These are phyloP conservation scores for Thymallus thymallus DNA, from an alignment of 2,113 vertebrate species.

Conservation along the genomic window DNA sequence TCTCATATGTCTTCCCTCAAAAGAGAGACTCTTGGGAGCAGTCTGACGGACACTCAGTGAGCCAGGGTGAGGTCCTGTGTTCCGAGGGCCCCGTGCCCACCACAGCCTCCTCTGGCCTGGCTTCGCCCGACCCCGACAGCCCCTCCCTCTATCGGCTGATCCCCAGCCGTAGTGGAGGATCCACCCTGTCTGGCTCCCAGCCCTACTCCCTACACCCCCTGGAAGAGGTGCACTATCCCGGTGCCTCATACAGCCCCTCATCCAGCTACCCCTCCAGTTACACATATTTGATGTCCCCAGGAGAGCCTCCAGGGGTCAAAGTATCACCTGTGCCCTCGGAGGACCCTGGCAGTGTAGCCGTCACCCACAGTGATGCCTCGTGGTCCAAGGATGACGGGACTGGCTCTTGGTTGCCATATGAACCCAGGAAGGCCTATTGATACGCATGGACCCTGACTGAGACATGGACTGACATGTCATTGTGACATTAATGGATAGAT, in stretches of 20 bases:
- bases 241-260: slow-evolving; percentile 63
- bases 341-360: slow-evolving; percentile 49
- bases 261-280: slow-evolving; percentile 72
- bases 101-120: slow-evolving; percentile 63
- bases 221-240: slow-evolving; percentile 75
- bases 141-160: slow-evolving; percentile 65
- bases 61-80: slow-evolving; percentile 62
- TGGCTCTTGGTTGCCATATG: slow-evolving; percentile 74
- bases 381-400: slow-evolving; percentile 80
- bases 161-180: slow-evolving; percentile 41
- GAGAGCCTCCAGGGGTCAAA: slow-evolving; percentile 70
- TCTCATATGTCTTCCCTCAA: slow-evolving; percentile 18
- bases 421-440: slow-evolving; percentile 76
- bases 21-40: slow-evolving; percentile 86
- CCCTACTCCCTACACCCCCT: slow-evolving; percentile 74
- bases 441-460: not conserved
- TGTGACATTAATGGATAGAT: not conserved
- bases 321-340: slow-evolving; percentile 63
- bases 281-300: slow-evolving; percentile 69
- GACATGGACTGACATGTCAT: not conserved
- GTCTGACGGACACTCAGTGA: slow-evolving; percentile 61
- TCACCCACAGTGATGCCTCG: slow-evolving; percentile 57
- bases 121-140: slow-evolving; percentile 58
- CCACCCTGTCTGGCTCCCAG: slow-evolving; percentile 61
- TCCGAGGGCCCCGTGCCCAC: slow-evolving; percentile 67